Evolutionary conservation across 2,113 vertebrate genomes (phyloP).

Genomic region (Dolichotis patagonum): DNA sequence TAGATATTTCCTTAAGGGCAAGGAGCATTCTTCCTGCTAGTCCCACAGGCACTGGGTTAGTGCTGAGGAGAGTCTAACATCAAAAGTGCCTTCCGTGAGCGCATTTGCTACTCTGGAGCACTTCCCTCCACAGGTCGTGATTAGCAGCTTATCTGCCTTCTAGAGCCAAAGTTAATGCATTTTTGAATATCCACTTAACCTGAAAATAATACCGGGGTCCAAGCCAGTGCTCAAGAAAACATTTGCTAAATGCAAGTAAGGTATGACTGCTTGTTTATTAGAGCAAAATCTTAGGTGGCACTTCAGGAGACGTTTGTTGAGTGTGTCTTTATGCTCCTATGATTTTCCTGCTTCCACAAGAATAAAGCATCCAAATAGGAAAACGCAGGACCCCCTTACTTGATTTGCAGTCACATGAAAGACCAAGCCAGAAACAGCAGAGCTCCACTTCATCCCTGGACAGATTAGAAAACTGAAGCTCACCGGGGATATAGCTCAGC

Average conservation of each 20-base stretch:
- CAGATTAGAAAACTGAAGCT: not conserved
- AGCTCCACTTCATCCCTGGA: not conserved
- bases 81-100: not conserved
- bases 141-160: not conserved
- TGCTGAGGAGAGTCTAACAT: not conserved
- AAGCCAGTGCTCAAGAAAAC: slow-evolving; percentile 25
- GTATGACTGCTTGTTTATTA: not conserved
- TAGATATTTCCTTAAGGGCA: not conserved
- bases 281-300: slow-evolving; percentile 8
- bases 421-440: not conserved
- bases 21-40: not conserved
- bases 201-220: slow-evolving; percentile 33
- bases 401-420: not conserved
- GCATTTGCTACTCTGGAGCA: not conserved
- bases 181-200: not conserved
- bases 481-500: no score
- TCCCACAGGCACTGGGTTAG: not conserved
- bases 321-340: not conserved
- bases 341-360: not conserved
- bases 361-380: not conserved
- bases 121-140: not conserved
- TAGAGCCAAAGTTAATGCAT: not conserved
- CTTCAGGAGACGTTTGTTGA: slow-evolving; percentile 17
- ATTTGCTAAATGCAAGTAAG: slow-evolving; percentile 24
- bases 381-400: not conserved